phyloP scores from a whole-genome alignment of 2,113 vertebrate species.

The Clupea harengus region DNA sequence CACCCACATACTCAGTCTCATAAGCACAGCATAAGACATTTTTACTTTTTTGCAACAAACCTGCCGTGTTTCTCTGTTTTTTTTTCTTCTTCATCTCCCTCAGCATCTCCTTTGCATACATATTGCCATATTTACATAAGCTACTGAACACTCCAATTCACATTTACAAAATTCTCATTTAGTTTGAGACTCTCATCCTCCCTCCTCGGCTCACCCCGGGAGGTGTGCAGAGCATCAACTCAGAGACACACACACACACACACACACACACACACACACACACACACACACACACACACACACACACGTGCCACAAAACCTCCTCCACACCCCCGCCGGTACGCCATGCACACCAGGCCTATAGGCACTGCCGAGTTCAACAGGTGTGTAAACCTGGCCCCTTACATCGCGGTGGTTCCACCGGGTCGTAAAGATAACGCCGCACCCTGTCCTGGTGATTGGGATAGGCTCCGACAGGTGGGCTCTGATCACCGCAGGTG shows the following conservation, averaged over 20 bases:
- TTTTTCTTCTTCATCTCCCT: not conserved
- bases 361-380: too few relatives aligned
- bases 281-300: not conserved
- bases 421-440: too few relatives aligned
- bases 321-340: not conserved
- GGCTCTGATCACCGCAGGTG: not conserved
- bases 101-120: constrained; percentile 1
- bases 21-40: not conserved
- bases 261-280: not conserved
- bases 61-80: not conserved
- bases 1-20: not conserved
- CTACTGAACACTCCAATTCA: constrained; percentile 25
- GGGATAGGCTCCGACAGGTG: not conserved
- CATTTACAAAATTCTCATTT: constrained; percentile 35
- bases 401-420: too few relatives aligned
- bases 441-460: not conserved
- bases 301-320: not conserved
- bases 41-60: not conserved
- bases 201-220: not conserved
- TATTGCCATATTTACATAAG: constrained; percentile 32
- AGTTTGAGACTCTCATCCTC: not conserved
- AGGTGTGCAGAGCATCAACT: not conserved
- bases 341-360: not conserved
- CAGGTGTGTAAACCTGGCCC: too few relatives aligned
- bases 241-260: not conserved